Conservation (phyloP, 2,113 vertebrate genomes). For the Anolis carolinensis region DNA sequence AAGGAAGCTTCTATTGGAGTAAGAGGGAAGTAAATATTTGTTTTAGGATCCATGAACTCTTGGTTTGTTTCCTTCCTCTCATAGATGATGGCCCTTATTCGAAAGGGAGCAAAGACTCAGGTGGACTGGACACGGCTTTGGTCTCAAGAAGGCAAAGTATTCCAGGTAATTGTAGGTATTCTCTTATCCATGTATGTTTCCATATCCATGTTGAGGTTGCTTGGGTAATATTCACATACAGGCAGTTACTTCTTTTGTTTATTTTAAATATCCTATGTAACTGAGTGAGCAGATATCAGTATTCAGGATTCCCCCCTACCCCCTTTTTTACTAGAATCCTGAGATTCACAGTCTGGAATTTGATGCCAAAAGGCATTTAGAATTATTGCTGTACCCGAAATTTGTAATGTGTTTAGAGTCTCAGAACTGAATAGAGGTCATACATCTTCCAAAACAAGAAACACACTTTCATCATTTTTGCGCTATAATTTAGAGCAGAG, state of each 20-base stretch:
- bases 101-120: slow-evolving; percentile 87
- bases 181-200: neutral
- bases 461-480: neutral
- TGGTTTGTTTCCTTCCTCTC: slow-evolving; percentile 37
- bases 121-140: slow-evolving; percentile 79
- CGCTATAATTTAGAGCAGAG: neutral
- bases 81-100: slow-evolving; percentile 94
- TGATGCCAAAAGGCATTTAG: neutral
- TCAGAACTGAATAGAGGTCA: neutral
- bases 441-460: neutral
- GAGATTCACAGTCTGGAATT: neutral
- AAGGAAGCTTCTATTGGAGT: neutral
- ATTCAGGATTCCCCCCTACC: too few species aligned
- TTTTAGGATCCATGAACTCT: slow-evolving; percentile 1
- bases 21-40: neutral
- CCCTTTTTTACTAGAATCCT: neutral
- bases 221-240: neutral
- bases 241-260: neutral
- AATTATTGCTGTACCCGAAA: neutral
- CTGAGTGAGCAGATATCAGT: neutral
- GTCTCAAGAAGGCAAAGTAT: slow-evolving; percentile 89
- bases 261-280: neutral
- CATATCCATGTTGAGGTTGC: neutral
- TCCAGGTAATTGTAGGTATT: slow-evolving; percentile 81
- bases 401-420: neutral